Evolutionary conservation across 2,797 vertebrate species (phyloP).

Genomic region (Acestrorhynchus altus): DNA sequence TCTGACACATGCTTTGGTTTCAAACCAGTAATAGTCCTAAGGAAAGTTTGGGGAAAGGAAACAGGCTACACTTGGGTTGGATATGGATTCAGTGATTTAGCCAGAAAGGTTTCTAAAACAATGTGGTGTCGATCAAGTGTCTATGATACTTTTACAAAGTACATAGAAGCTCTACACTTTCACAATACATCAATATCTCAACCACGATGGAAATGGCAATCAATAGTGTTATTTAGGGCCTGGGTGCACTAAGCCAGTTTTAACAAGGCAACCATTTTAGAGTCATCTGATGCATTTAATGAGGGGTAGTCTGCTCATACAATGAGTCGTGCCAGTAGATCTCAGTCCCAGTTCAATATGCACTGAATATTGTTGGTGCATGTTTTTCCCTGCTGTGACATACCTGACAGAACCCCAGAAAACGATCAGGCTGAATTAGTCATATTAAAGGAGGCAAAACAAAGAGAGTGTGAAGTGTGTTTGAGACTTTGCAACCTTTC

Average conservation of each 20-base stretch:
- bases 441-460: not conserved
- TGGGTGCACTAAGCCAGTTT: not conserved
- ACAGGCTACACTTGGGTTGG: not conserved
- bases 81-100: slow-evolving; percentile 13
- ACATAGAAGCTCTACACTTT: slow-evolving; percentile 2
- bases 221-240: slow-evolving; percentile 24
- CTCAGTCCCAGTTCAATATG: not conserved
- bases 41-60: slow-evolving; percentile 10
- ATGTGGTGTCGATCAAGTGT: slow-evolving; percentile 28
- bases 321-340: not conserved
- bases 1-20: slow-evolving; percentile 22
- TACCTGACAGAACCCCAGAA: not conserved
- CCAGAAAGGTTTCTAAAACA: slow-evolving; percentile 9
- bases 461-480: not conserved
- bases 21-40: slow-evolving; percentile 13
- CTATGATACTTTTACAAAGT: slow-evolving; percentile 28
- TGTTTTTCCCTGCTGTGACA: not conserved
- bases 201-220: slow-evolving; percentile 38
- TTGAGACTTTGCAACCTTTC: not conserved
- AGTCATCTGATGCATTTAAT: not conserved
- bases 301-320: not conserved
- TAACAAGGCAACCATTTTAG: not conserved
- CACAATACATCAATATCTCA: slow-evolving; percentile 1
- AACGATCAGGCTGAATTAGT: not conserved
- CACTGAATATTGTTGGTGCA: not conserved